A percentile compares a stretch with the other conserved stretches of the same genome.
These are phyloP conservation scores for Sceloporus undulatus DNA, from an alignment of 2,113 vertebrate species.

Conservation along the genomic window DNA sequence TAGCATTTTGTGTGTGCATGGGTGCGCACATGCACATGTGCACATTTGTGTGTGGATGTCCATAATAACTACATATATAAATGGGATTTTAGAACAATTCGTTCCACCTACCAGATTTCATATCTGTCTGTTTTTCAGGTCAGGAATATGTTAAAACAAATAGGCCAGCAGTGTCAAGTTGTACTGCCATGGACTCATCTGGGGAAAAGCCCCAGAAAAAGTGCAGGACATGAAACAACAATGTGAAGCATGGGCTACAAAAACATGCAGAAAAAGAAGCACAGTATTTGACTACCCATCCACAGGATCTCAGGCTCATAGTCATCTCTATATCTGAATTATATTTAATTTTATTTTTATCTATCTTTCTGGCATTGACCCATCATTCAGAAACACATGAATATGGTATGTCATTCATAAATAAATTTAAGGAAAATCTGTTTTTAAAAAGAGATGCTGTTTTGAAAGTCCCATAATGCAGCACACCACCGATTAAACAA, in stretches of 20 bases:
- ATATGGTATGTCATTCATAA: background rate
- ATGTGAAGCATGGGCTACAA: background rate
- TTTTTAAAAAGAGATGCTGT: background rate
- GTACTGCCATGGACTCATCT: no score
- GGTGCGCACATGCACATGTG: no score
- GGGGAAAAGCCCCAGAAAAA: no score
- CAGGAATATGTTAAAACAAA: no score
- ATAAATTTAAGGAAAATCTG: slow-evolving; percentile 4
- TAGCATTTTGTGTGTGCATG: no score
- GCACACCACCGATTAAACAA: background rate
- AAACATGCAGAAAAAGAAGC: background rate
- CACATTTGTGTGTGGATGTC: no score
- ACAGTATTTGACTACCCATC: background rate
- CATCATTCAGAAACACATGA: background rate
- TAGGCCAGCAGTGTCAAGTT: no score
- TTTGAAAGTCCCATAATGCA: background rate
- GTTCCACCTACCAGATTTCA: no score
- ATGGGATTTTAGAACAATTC: no score
- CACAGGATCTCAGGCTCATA: background rate
- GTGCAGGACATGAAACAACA: no score
- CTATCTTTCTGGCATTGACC: background rate
- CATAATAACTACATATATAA: no score
- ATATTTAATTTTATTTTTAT: background rate
- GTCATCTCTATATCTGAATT: background rate
- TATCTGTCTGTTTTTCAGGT: no score